Evolutionary conservation across 2,888 invertebrate species (phyloP), one percentile per base, ranked within the genome.

Genomic region (Lasioglossum marginatum): DNA sequence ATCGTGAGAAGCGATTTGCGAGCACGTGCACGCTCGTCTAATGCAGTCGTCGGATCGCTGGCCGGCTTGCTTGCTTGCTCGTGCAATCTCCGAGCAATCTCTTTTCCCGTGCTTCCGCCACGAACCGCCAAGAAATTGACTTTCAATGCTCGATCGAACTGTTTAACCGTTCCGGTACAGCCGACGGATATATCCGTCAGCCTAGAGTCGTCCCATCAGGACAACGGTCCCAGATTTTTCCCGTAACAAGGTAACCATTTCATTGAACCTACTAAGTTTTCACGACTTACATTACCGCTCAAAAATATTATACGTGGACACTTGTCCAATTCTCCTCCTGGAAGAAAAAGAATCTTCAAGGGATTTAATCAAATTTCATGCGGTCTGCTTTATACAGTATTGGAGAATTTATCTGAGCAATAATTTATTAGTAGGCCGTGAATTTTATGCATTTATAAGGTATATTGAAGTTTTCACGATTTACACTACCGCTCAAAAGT

Each of bases 1-100:
- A 43, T 79, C 76, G 83, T 40, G 83, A 83, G 79, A 85, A 79
- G 48, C 48, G n/a, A 52, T 79, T 71, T 57, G 79, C 68, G 52
- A 73, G 76, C 83, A 83, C 85, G 81, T 78, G 83, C 83, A 71
- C 68, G 34, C 60, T 70, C 31, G 31, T 77, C 71, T 48, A 72
- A 45, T 45, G 57, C 73, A 27, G 45, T 60, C 80, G 77, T 77
- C 72, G 60, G 63, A 45, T 23, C 52, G 48, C 34, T 40, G 16
- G 34, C 34, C 37, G 23, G 37, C 19, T 37, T 37, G 57, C 34
- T 48, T 16, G 34, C 43, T 48, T 23, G 68, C 31, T 63, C 37
- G 57, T 45, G 48, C 76, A 40, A 66, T 79, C 77, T 80, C 8
- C 10, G 48, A 14, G 66, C n/a, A 43, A 60, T 77, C 82, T 60